A percentile compares a stretch with the other conserved stretches of the same genome.
These are phyloP conservation scores for Cephalopachus bancanus DNA, from an alignment of 2,797 vertebrate species.

Conservation along the genomic window DNA sequence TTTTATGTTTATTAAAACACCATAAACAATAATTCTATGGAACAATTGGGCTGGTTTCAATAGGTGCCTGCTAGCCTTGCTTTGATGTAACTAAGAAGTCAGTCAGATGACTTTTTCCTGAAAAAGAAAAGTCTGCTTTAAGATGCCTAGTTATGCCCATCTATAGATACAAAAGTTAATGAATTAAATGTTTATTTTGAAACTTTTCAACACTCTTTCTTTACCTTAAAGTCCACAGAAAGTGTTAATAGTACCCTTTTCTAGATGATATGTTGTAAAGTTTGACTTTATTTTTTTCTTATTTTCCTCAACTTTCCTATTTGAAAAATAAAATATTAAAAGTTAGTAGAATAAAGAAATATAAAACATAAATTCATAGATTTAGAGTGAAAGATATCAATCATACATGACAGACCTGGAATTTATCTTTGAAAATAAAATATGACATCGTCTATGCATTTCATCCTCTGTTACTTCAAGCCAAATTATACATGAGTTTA, in stretches of 20 bases:
- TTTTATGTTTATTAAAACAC: no score
- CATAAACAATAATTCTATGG: no score
- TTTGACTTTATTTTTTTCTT: neutral
- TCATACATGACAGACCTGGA: neutral
- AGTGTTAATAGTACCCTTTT: neutral
- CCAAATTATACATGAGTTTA: neutral
- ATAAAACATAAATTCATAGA: neutral
- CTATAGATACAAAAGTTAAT: slow-evolving; percentile 6
- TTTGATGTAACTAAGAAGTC: neutral
- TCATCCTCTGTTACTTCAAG: slow-evolving; percentile 9
- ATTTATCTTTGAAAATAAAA: slow-evolving; percentile 57
- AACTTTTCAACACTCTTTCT: neutral
- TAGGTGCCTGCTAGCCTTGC: neutral
- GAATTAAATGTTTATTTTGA: neutral
- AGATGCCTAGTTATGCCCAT: neutral
- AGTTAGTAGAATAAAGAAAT: slow-evolving; percentile 44
- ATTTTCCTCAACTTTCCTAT: neutral
- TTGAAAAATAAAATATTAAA: slow-evolving; percentile 33
- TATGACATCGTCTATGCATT: neutral
- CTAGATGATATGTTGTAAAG: neutral
- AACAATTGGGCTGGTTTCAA: no score
- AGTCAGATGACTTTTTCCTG: neutral
- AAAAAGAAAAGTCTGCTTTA: neutral
- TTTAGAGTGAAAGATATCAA: slow-evolving; percentile 4
- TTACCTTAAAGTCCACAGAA: neutral